Evolutionary conservation across 2,113 vertebrate species (phyloP), one percentile per base, ranked within the genome.

Genomic region (Chinchilla lanigera): DNA sequence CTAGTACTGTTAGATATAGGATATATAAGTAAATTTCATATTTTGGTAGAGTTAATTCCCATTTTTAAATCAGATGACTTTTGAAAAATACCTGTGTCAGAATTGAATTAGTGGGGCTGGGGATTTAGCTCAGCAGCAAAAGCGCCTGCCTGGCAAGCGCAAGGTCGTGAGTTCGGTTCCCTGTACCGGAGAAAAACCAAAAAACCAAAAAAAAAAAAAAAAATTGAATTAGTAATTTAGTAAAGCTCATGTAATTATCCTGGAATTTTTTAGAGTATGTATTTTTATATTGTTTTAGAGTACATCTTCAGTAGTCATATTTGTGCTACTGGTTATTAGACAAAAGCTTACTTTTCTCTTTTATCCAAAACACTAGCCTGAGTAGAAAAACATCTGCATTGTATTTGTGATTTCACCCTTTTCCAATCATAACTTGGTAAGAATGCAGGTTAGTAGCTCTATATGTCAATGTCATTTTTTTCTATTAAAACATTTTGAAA

Each of bases 241-340:
- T 63, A 82, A 65, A 58, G 60, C 1, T 61, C 52, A 61, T 69
- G 24, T 80, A 71, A 89, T 89, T 24, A 7, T 24, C 86, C 77
- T 5, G 88, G 20, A 95, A 52, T 71, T 73, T 81, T 91, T 14
- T 77, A 71, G 28, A 95, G 2, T 3, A 61, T 71, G 2, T 54
- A 80, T 86, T 95, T 81, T 60, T 83, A 67, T 73, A 54, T 77
- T 95, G 4, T 78, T 38, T 91, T 80, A 61, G 84, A 94, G 44
- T 85, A 67, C 67, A 58, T 85, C n/a, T 95, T 1, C 54, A 69
- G 11, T 90, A 81, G 20, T 92, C 22, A 1, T 9, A 78, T 44
- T 89, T 96, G 38, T 94, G 44, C 7, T 81, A 56, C 33, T 77
- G 30, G 52, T 10, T 4, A 35, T 85, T 61, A 93, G 75, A 85